phyloP scores from a whole-genome alignment of 2,797 vertebrate genomes.

The Poecilia picta region DNA sequence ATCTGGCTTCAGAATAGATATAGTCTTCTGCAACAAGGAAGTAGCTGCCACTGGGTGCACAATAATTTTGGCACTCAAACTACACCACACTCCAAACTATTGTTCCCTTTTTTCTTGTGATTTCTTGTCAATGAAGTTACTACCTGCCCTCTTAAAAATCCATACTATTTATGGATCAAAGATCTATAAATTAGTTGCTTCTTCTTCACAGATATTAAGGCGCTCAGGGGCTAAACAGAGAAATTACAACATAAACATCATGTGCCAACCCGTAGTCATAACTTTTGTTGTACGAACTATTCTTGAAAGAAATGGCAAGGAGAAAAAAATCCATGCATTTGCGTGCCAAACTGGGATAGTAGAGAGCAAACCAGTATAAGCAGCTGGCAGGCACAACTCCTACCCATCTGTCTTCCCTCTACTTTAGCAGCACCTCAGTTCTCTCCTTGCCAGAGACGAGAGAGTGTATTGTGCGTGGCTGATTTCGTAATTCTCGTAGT shows the following conservation, averaged over 20 bases:
- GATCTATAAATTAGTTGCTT: slow-evolving; percentile 33
- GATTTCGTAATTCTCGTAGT: slow-evolving; percentile 59
- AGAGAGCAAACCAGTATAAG: slow-evolving; percentile 46
- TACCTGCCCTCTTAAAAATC: slow-evolving; percentile 7
- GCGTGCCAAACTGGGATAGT: slow-evolving; percentile 38
- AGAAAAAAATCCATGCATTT: slow-evolving; percentile 25
- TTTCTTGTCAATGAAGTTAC: background rate
- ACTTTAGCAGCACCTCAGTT: slow-evolving; percentile 46
- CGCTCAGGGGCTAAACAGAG: slow-evolving; percentile 29
- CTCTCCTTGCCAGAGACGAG: slow-evolving; percentile 60
- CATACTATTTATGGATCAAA: slow-evolving; percentile 28
- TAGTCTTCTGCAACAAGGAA: too few relatives aligned
- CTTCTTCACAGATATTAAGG: slow-evolving; percentile 9
- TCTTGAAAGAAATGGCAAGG: slow-evolving; percentile 20
- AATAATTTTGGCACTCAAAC: too few relatives aligned
- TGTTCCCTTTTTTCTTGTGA: slow-evolving; percentile 10
- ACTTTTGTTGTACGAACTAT: slow-evolving; percentile 46
- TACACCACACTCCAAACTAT: background rate
- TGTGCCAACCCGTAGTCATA: slow-evolving; percentile 43
- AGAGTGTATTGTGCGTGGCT: slow-evolving; percentile 56
- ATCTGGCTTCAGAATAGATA: too few relatives aligned
- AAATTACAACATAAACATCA: slow-evolving; percentile 36
- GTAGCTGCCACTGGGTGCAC: too few relatives aligned
- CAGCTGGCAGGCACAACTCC: slow-evolving; percentile 59
- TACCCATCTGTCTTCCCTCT: slow-evolving; percentile 55